These are phyloP conservation scores for Talpa occidentalis DNA, from an alignment of 2,113 vertebrate species.

Conservation along the genomic window DNA sequence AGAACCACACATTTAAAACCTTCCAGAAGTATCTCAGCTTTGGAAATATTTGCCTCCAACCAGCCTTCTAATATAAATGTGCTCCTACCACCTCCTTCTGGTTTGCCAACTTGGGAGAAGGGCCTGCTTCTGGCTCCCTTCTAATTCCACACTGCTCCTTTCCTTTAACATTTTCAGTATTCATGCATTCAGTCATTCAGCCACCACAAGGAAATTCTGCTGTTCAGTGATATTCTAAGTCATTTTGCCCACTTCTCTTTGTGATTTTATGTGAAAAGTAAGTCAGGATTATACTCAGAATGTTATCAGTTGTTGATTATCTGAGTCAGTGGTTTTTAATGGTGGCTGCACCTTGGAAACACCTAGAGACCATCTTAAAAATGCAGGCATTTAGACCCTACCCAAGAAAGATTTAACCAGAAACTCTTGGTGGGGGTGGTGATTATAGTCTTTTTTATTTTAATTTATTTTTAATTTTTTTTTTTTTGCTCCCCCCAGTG, in stretches of 20 bases:
- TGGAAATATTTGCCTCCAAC: neutral
- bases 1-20: neutral
- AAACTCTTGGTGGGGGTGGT: neutral
- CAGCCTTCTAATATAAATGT: neutral
- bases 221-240: neutral
- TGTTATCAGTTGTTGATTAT: neutral
- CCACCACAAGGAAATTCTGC: neutral
- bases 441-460: no score
- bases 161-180: neutral
- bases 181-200: neutral
- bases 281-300: neutral
- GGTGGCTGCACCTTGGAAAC: neutral
- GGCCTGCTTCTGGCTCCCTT: neutral
- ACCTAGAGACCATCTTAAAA: neutral
- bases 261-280: neutral
- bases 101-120: neutral
- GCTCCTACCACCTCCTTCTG: neutral
- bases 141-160: neutral
- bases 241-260: neutral
- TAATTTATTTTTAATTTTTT: no score
- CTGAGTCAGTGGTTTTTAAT: neutral
- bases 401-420: slow-evolving; percentile 5
- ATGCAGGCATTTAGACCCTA: neutral
- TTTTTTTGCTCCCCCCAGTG: neutral
- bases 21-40: neutral